Evolutionary conservation across 2,888 invertebrate genomes (phyloP), one percentile per base, ranked within the genome.

Genomic region (Pegoplata infirma): DNA sequence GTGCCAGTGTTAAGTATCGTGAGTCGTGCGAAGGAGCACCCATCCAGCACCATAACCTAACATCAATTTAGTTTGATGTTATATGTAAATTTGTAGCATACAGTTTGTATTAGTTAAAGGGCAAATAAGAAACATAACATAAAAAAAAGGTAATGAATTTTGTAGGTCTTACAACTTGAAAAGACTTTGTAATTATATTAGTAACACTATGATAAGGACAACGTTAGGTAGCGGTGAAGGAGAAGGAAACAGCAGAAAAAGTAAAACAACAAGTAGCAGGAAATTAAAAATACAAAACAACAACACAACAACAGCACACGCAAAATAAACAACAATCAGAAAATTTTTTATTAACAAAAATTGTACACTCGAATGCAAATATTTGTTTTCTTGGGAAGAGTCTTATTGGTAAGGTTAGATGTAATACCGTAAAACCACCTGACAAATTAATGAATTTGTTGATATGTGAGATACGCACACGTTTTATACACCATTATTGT

Each of bases 251-350:
- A 64, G 56, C 23, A 28, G 14, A 8, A 53, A 23, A n/a, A 51
- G 32, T 46, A 17, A 40, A 64, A 76, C 51, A 64, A 59, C 59
- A 71, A 76, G 64, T 49, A 51, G 17, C 64, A 44, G 66, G 55
- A 76, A 55, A 76, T 55, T 76, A 64, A 66, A 71, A 61, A 55
- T 59, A 51, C 51, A 19, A 40, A 14, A 56, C 49, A 46, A 16
- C 56, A 58, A 4, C 19, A 19, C 32, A 14, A 56, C 49, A 46
- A 16, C 56, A 58, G 6, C 19, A 19, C 32, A 32, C 10, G 36
- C 10, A 49, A 55, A 16, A 56, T 25, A 36, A 16, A 63, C 6
- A 56, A n/a, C 23, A 56, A 21, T n/a, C 36, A 2, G 1, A 40
- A n/a, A 40, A 40, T 40, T 40, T 3, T 40, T 12, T 40, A 25